phyloP scores from a whole-genome alignment of 2,888 invertebrate species.

The Leptinotarsa haldemani region DNA sequence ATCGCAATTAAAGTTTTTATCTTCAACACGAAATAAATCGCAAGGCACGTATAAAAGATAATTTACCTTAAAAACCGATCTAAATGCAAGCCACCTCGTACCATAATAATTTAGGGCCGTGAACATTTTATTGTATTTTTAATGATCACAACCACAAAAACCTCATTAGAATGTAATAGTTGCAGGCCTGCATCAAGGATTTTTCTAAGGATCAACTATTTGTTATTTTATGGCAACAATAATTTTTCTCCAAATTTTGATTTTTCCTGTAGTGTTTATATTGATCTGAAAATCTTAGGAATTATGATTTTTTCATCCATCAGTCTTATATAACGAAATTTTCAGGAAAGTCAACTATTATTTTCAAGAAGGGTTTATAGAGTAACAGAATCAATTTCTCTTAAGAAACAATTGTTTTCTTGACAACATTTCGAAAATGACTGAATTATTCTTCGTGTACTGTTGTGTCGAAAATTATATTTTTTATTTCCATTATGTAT shows the following conservation, averaged over 20 bases:
- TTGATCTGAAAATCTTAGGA: too few species aligned
- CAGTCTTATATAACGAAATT: too few species aligned
- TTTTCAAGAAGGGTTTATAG: too few species aligned
- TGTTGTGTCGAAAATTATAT: too few species aligned
- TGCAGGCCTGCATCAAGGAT: not conserved
- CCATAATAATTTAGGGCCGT: not conserved
- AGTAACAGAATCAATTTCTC: too few species aligned
- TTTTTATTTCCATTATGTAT: too few species aligned
- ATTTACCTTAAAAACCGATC: conserved; percentile 7
- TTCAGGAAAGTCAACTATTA: too few species aligned
- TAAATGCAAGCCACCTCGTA: not conserved
- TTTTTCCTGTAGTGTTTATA: too few species aligned
- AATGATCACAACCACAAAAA: not conserved
- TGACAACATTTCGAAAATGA: too few species aligned
- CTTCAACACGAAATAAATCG: not conserved
- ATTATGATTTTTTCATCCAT: too few species aligned
- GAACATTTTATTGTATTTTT: conserved; percentile 4
- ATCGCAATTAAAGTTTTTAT: conserved; percentile 1
- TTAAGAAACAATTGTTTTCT: too few species aligned
- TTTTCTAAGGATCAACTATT: not conserved
- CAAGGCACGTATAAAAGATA: not conserved
- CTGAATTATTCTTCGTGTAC: too few species aligned
- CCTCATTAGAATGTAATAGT: not conserved
- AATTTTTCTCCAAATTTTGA: not conserved
- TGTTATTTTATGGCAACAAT: not conserved